These are phyloP conservation scores for Cerceris rybyensis DNA, from an alignment of 2,888 invertebrate species.

Conservation along the genomic window DNA sequence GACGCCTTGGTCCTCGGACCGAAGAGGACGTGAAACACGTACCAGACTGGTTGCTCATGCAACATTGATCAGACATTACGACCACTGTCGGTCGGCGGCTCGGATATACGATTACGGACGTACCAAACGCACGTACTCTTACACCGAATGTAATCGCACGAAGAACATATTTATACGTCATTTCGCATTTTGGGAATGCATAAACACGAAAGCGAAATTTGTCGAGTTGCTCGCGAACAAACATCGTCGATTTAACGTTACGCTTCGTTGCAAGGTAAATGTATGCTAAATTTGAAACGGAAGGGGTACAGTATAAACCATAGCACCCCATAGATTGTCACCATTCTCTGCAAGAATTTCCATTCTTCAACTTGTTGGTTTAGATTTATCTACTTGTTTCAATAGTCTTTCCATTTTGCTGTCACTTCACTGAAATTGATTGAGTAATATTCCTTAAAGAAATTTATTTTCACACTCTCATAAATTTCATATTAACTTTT, in stretches of 20 bases:
- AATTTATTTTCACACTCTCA: too few species aligned
- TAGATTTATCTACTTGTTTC: too few species aligned
- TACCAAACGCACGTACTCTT: slow-evolving; percentile 46
- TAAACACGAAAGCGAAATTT: background rate
- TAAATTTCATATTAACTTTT: too few species aligned
- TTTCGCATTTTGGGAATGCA: slow-evolving; percentile 29
- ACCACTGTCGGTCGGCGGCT: slow-evolving; percentile 40
- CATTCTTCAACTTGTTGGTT: too few species aligned
- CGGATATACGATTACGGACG: slow-evolving; percentile 56
- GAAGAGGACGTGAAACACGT: slow-evolving; percentile 53
- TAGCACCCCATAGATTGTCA: too few species aligned
- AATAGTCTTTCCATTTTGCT: too few species aligned
- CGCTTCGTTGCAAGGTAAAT: background rate
- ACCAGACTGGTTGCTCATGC: slow-evolving; percentile 63
- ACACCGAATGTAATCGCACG: slow-evolving; percentile 32
- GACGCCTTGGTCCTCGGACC: slow-evolving; percentile 31
- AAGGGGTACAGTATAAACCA: background rate
- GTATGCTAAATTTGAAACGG: background rate
- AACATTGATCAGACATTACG: slow-evolving; percentile 70
- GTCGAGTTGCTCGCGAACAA: background rate
- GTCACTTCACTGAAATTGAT: too few species aligned
- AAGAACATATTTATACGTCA: slow-evolving; percentile 38
- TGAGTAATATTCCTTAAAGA: too few species aligned
- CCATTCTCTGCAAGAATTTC: too few species aligned
- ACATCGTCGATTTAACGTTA: background rate